Conservation (phyloP, 2,797 vertebrate genomes). For the Hippopotamyrus pictus region DNA sequence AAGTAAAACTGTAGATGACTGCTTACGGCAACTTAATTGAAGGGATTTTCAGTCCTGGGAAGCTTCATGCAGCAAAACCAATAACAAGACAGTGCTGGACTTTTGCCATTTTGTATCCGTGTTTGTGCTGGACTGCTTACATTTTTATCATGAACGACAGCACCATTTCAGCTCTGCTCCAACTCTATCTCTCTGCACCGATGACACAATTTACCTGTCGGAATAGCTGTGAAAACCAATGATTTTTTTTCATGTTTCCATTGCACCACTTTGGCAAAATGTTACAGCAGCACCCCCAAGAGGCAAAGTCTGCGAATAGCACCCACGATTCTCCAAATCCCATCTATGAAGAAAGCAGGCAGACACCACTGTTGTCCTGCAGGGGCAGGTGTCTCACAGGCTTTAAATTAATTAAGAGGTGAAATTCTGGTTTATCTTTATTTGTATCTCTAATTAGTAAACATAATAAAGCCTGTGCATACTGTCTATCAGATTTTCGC, state of each 20-base stretch:
- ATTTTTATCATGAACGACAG: constrained; percentile 1
- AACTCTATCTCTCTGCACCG: not conserved
- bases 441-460: constrained; percentile 6
- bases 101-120: not conserved
- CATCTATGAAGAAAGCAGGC: not conserved
- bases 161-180: not conserved
- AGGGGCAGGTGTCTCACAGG: not conserved
- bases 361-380: not conserved
- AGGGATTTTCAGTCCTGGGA: not conserved
- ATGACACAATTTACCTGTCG: not conserved
- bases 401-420: not conserved
- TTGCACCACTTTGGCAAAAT: not conserved
- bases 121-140: not conserved
- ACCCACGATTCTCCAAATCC: not conserved
- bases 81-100: not conserved
- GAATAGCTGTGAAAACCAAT: not conserved
- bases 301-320: not conserved
- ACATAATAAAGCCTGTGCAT: not conserved
- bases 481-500: not conserved
- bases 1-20: not conserved
- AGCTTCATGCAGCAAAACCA: not conserved
- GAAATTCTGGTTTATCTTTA: not conserved
- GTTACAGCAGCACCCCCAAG: constrained; percentile 12
- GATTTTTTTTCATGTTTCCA: not conserved
- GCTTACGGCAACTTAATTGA: not conserved